These are phyloP conservation scores for Tragopan temminckii DNA, from an alignment of 2,797 vertebrate genomes.

Conservation along the genomic window DNA sequence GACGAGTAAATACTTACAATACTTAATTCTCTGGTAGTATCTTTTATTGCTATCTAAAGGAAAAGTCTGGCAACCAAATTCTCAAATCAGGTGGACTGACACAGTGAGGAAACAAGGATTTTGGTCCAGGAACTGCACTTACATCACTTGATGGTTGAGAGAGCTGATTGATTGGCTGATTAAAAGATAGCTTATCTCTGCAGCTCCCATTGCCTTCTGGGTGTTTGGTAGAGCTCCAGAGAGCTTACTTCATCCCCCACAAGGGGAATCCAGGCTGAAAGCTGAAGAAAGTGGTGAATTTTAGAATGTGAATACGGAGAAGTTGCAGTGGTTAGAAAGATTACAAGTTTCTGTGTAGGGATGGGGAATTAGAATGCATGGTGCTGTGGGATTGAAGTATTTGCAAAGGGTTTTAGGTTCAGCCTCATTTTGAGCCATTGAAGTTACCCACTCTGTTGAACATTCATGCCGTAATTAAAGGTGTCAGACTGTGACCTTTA, in stretches of 20 bases:
- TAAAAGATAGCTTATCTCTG: neutral
- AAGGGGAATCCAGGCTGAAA: neutral
- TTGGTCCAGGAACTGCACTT: neutral
- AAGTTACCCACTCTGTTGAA: neutral
- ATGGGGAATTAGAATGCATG: neutral
- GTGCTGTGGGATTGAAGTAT: neutral
- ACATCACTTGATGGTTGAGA: neutral
- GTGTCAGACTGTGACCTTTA: slow-evolving; percentile 58
- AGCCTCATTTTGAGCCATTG: neutral
- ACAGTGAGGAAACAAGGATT: neutral
- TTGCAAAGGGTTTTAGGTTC: neutral
- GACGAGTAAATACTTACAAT: neutral
- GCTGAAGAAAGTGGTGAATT: neutral
- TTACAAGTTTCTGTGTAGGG: neutral
- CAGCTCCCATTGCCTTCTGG: neutral
- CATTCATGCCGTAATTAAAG: slow-evolving; percentile 11
- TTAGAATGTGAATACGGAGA: neutral
- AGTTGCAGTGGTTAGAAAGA: neutral
- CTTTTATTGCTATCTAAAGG: neutral
- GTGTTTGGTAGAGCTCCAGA: slow-evolving; percentile 18
- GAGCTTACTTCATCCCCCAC: slow-evolving; percentile 6
- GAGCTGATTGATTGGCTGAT: neutral
- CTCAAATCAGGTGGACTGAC: neutral
- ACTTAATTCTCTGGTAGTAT: neutral
- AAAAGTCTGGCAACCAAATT: neutral